Base-by-base conservation (phyloP, 2,888 invertebrate genomes). In the Cepaea hortensis region DNA sequence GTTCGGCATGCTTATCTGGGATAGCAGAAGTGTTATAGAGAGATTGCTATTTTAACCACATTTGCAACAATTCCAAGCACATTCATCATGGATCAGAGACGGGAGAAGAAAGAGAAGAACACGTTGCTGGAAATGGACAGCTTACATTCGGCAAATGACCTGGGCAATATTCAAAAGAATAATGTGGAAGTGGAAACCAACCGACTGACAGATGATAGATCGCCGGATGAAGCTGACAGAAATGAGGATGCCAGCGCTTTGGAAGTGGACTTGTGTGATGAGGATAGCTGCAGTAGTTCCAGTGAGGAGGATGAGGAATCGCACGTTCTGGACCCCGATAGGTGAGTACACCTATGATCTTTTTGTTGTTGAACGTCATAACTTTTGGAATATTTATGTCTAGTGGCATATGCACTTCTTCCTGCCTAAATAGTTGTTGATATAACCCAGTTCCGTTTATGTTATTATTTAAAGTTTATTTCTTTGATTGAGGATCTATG, bases 91-190 rank as follows among this genome's bases (percentile, higher is more conserved):
- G 82, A 82, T 23, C 20, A n/a, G 2, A 72, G 72, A 7, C 20
- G 82, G 5, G 82, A 82, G 20, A 20, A 20, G 15, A 70, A 72
- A 72, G 82, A 55, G 23, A 82, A 82, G 9, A 55, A 82, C 20
- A 82, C 82, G 9, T 61, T 82, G 55, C 61, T 82, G 55, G 82
- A 82, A 20, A 82, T 82, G 82, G 82, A 46, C 55, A 73, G 9
- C 15, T 35, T 72, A 15, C 72, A 84, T 76, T 68, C 62, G 3
- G 35, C 13, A 3, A 73, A 83, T 18, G 68, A 84, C 15, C 48
- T 20, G 1, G 23, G 35, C 11, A 72, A 23, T 65, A 55, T 72
- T 23, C 82, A 82, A 72, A 61, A 23, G 6, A 82, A 82, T 55
- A 15, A 72, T 35, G 1, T n/a, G 50, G 72, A 82, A 6, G 61